Evolutionary conservation across 2,888 invertebrate genomes (phyloP), one percentile per base, ranked within the genome.

Genomic region (Fragum sueziense): DNA sequence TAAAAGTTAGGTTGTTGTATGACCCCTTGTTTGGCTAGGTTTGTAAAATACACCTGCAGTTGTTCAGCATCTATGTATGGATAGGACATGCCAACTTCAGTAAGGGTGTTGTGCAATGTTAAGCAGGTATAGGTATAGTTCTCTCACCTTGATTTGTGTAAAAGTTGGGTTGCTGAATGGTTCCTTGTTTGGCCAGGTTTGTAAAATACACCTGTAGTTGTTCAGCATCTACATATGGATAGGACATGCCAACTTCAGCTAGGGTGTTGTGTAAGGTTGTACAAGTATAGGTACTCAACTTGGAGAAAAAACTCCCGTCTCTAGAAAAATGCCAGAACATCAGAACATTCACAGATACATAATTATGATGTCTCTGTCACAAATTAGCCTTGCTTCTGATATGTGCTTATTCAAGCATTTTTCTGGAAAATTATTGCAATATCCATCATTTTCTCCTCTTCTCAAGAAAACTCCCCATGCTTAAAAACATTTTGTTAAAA

Each of bases 261-360:
- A 92, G 75, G 2, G 89, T 85, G 29, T 85, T 75, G 68, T 91
- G 85, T 1, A 91, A 86, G 74, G 90, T 90, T 37, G 88, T 84
- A 33, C 91, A 92, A 57, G 82, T 81, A 81, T 90, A 93, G 1
- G 90, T 90, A 75, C 91, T 91, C 83, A 92, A 85, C 3, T 78
- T 84, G 6, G 86, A 74, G 84, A 93, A 91, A 79, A 91, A 93
- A 7, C 84, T 76, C 22, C 86, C 86, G 79, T 89, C 88, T 59
- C 92, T 92, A 81, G 20, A 83, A 79, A 31, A n/a, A n/a, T n/a
- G n/a, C n/a, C n/a, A n/a, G n/a, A n/a, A n/a, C n/a, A n/a, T n/a
- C n/a, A n/a, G n/a, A n/a, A n/a, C n/a, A n/a, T n/a, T n/a, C n/a
- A n/a, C n/a, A n/a, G n/a, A n/a, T n/a, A n/a, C n/a, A n/a, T n/a